Percentiles rank a stretch among this genome's conserved stretches.
phyloP scores from a whole-genome alignment of 2,888 invertebrate genomes.

The Bellardia pandia region DNA sequence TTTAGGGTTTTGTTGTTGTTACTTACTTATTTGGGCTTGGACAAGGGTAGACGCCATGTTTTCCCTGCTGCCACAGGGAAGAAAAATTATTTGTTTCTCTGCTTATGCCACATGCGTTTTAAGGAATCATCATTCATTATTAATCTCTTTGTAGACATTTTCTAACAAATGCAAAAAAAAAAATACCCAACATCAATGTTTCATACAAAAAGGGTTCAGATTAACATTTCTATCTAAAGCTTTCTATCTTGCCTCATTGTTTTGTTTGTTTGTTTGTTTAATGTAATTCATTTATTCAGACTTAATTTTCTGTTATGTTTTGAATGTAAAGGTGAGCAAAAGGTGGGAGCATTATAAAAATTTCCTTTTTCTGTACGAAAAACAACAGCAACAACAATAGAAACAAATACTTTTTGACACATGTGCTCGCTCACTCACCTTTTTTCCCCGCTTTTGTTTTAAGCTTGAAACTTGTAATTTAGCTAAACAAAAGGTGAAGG shows the following conservation, averaged over 20 bases:
- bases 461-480: conserved; percentile 15
- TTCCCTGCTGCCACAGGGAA: conserved; percentile 63
- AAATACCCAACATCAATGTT: conserved; percentile 16
- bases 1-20: conserved; percentile 46
- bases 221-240: conserved; percentile 43
- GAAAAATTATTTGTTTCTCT: conserved; percentile 79
- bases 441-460: conserved; percentile 49
- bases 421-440: conserved; percentile 31
- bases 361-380: neutral
- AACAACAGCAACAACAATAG: neutral
- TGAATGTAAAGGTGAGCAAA: conserved; percentile 56
- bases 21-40: conserved; percentile 76
- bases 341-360: conserved; percentile 49
- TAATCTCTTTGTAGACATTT: conserved; percentile 71
- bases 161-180: conserved; percentile 48
- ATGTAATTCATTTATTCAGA: conserved; percentile 47
- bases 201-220: conserved; percentile 48
- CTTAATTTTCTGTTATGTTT: neutral
- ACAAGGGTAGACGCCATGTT: conserved; percentile 68
- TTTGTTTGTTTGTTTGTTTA: conserved; percentile 1
- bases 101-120: conserved; percentile 81
- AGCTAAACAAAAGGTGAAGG: conserved; percentile 54
- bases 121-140: conserved; percentile 76
- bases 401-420: conserved; percentile 43
- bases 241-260: conserved; percentile 6